Base-by-base conservation (phyloP, 2,797 vertebrate genomes). In the Sylvilagus floridanus region DNA sequence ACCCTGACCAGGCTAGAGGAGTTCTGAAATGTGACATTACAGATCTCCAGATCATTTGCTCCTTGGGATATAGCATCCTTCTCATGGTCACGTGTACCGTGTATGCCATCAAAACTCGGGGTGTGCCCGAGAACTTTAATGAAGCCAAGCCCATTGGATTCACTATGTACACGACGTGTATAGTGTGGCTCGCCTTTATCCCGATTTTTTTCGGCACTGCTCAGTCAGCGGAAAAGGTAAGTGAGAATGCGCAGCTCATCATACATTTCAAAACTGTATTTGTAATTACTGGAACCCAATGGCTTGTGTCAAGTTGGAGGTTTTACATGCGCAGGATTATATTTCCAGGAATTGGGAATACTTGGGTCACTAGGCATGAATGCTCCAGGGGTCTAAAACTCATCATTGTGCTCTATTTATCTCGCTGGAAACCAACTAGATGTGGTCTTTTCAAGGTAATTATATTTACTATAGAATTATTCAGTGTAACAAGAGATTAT, bases 151-250 rank as follows among this genome's bases (percentile, higher is more conserved):
- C 99, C 97, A 99, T 99, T 96, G 99, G 99, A 98, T 99, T 99
- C 98, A 99, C 99, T 96, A 99, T 99, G 99, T 99, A 99, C 98
- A 99, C 99, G 94, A 99, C 99, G 71, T 99, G 99, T 98, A 99
- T 99, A 97, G 99, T 99, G 50, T 99, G 99, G 99, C 99, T 99
- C 98, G 99, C 99, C 98, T 99, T 99, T 98, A 99, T 99, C 98
- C 99, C 99, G 26, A 99, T 99, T 98, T 99, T 99, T 99, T 99
- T 99, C 98, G 99, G 99, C 98, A 99, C 99, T 60, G 99, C 99
- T 69, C 99, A 99, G 98, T 99, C 99, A 91, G 99, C 99, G 0
- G 99, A 99, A 98, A 99, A 99, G 99, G 99, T 99, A 99, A 99
- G 99, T 98, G 96, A 82, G 88, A 97, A 96, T 47, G 52, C 92